Conservation (phyloP, 2,113 vertebrate species). For the Oreochromis spilurus region DNA sequence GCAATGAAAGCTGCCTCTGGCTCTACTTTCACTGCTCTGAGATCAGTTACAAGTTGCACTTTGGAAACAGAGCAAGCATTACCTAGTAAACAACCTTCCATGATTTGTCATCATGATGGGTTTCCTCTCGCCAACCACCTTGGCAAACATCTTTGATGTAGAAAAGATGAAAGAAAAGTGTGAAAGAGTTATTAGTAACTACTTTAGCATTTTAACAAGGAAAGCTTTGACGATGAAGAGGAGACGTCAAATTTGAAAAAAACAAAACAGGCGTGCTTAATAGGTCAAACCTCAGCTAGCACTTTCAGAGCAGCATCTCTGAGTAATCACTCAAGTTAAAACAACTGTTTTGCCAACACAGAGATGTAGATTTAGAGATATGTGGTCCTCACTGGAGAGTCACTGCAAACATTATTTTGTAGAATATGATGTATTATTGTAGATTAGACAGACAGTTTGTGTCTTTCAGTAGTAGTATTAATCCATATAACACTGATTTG, state of each 20-base stretch:
- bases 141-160: background rate
- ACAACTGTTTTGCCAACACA: background rate
- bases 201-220: background rate
- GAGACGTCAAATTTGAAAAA: background rate
- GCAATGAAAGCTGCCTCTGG: background rate
- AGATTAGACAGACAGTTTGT: background rate
- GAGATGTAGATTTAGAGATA: background rate
- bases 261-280: background rate
- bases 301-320: background rate
- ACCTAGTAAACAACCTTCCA: rapidly evolving
- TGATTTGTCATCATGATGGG: background rate
- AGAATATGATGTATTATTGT: background rate
- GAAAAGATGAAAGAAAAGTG: background rate
- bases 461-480: background rate
- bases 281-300: background rate
- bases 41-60: background rate
- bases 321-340: background rate
- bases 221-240: background rate
- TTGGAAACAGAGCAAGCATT: background rate
- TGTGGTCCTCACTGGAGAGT: background rate
- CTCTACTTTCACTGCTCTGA: background rate
- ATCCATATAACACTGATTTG: background rate
- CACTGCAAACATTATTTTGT: background rate
- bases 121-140: background rate
- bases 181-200: background rate